These are phyloP conservation scores for Drosophila busckii DNA, from an alignment of 1,140 invertebrate genomes.

Conservation along the genomic window DNA sequence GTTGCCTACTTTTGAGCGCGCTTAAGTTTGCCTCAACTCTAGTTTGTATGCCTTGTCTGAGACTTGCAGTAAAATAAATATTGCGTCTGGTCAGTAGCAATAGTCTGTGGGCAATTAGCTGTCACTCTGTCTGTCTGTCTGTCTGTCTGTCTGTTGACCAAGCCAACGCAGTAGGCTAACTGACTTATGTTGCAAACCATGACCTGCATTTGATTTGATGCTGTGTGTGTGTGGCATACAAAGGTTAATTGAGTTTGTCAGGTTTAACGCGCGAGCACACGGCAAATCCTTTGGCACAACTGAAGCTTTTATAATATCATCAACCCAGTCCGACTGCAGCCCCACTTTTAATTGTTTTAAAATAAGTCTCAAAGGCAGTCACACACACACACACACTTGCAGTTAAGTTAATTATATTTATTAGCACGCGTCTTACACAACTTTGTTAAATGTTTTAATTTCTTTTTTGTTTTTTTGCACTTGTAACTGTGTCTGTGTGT, in stretches of 20 bases:
- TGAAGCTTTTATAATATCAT: constrained; percentile 7
- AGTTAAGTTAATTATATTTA: too few species aligned
- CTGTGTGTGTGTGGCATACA: too few species aligned
- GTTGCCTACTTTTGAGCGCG: too few species aligned
- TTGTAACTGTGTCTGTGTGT: background rate
- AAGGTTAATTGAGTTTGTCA: constrained; percentile 28
- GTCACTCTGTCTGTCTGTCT: too few species aligned
- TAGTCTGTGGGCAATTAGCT: too few species aligned
- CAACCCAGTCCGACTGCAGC: constrained; percentile 10
- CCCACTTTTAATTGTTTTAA: constrained; percentile 51
- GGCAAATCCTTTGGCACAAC: background rate
- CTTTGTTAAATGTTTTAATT: constrained; percentile 4
- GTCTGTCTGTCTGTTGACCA: too few species aligned
- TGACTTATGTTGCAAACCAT: too few species aligned
- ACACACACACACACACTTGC: constrained; percentile 3
- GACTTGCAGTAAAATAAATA: too few species aligned
- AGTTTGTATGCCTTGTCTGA: too few species aligned
- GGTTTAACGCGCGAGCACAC: background rate
- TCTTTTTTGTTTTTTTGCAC: background rate
- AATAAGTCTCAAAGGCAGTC: constrained; percentile 27
- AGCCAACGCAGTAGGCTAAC: too few species aligned
- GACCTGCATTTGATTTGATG: constrained; percentile 13
- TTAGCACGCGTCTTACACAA: constrained; percentile 23
- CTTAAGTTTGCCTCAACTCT: too few species aligned
- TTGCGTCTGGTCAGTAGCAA: too few species aligned